A percentile compares a stretch with the other conserved stretches of the same genome.
Conservation (phyloP, 2,113 vertebrate genomes). For the Alces alces region DNA sequence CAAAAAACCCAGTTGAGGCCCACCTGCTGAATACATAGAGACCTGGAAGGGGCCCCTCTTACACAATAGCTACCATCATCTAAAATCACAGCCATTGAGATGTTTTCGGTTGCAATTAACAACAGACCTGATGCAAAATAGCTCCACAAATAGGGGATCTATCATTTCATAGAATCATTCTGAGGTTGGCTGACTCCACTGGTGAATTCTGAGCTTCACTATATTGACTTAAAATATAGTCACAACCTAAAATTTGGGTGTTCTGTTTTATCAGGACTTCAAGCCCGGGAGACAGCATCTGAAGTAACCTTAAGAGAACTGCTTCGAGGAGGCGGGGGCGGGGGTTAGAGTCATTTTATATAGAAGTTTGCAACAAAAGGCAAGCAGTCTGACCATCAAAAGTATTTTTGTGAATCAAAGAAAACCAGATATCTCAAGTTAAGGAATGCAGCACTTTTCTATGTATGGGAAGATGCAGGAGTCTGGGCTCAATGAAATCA, state of each 20-base stretch:
- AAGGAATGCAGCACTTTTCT: not conserved
- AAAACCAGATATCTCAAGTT: not conserved
- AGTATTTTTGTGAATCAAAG: not conserved
- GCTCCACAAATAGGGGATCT: not conserved
- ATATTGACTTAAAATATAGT: not conserved
- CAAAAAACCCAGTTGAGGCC: not conserved
- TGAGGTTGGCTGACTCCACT: not conserved
- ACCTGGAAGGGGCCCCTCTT: not conserved
- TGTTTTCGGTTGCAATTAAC: not conserved
- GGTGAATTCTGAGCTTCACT: not conserved
- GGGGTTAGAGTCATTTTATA: not conserved
- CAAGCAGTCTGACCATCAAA: not conserved
- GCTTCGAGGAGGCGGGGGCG: rapidly evolving
- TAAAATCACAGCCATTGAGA: not conserved
- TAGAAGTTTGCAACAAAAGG: not conserved
- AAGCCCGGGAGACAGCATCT: not conserved
- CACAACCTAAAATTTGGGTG: not conserved
- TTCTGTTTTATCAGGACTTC: not conserved
- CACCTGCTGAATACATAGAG: not conserved
- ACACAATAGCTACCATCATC: not conserved
- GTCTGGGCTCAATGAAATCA: not conserved
- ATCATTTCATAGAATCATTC: not conserved
- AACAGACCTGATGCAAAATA: not conserved
- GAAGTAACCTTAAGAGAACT: not conserved
- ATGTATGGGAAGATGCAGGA: not conserved